These are phyloP conservation scores for Lamellibrachia columna DNA, from an alignment of 2,888 invertebrate species.

Conservation along the genomic window DNA sequence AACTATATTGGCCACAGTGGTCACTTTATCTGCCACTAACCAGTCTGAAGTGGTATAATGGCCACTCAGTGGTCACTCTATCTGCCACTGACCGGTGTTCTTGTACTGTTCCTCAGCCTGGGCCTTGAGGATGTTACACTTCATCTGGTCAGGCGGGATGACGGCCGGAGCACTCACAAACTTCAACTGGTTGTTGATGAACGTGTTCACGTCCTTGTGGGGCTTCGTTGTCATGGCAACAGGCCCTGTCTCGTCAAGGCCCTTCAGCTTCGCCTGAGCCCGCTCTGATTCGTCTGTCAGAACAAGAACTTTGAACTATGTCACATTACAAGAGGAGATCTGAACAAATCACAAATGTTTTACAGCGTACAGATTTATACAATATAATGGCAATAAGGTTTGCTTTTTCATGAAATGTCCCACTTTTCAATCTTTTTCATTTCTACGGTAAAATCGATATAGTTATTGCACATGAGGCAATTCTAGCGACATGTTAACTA, in stretches of 20 bases:
- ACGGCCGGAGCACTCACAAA: slow-evolving; percentile 66
- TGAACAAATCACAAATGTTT: background rate
- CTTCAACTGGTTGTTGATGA: slow-evolving; percentile 67
- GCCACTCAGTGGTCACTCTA: background rate
- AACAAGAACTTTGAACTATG: background rate
- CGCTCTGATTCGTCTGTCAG: slow-evolving; percentile 59
- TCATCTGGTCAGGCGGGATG: slow-evolving; percentile 88
- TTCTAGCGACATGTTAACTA: too few species aligned
- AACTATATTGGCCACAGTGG: too few species aligned
- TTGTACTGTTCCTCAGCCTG: slow-evolving; percentile 71
- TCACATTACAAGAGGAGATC: background rate
- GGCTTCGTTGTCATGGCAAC: slow-evolving; percentile 40
- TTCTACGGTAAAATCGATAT: too few species aligned
- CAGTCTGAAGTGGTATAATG: too few species aligned
- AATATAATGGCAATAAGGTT: background rate
- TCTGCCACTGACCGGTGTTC: slow-evolving; percentile 61
- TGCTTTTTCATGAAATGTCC: too few species aligned
- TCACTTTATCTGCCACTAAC: too few species aligned
- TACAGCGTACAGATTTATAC: slow-evolving; percentile 7
- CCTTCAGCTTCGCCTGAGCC: slow-evolving; percentile 64
- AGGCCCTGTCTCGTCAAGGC: slow-evolving; percentile 57
- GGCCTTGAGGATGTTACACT: slow-evolving; percentile 92
- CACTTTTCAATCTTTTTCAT: too few species aligned
- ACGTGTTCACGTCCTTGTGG: slow-evolving; percentile 65
- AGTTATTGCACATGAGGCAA: too few species aligned